A percentile compares a stretch with the other conserved stretches of the same genome.
Evolutionary conservation across 2,113 vertebrate species (phyloP).

Genomic region (Brachypteracias leptosomus): DNA sequence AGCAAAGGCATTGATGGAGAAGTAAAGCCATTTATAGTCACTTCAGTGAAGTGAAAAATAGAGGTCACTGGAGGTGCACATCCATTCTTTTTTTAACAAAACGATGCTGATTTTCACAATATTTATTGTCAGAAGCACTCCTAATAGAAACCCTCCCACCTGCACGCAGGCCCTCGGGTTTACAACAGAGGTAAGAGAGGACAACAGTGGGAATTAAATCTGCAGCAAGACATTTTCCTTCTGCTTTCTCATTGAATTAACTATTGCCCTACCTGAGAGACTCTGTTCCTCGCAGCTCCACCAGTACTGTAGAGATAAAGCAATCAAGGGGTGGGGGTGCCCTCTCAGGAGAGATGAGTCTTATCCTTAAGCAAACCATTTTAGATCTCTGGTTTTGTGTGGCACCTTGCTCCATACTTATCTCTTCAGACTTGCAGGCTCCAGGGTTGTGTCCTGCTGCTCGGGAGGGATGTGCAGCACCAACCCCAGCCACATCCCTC

Average conservation of each 20-base stretch:
- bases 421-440: background rate
- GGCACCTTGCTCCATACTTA: background rate
- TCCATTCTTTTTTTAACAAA: constrained; percentile 5
- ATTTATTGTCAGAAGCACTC: constrained; percentile 27
- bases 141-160: background rate
- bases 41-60: constrained; percentile 55
- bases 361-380: background rate
- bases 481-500: background rate
- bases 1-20: background rate
- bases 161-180: background rate
- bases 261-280: background rate
- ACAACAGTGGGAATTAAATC: background rate
- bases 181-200: background rate
- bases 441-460: background rate
- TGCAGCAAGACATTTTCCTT: background rate
- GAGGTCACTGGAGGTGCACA: constrained; percentile 18
- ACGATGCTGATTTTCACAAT: constrained; percentile 36
- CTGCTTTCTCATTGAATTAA: background rate
- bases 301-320: background rate
- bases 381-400: background rate
- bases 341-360: background rate
- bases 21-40: constrained; percentile 1
- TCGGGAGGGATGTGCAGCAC: background rate
- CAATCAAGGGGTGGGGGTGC: background rate
- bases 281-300: background rate